These are phyloP conservation scores for Tridacna crocea DNA, from an alignment of 2,888 invertebrate species.

Conservation along the genomic window DNA sequence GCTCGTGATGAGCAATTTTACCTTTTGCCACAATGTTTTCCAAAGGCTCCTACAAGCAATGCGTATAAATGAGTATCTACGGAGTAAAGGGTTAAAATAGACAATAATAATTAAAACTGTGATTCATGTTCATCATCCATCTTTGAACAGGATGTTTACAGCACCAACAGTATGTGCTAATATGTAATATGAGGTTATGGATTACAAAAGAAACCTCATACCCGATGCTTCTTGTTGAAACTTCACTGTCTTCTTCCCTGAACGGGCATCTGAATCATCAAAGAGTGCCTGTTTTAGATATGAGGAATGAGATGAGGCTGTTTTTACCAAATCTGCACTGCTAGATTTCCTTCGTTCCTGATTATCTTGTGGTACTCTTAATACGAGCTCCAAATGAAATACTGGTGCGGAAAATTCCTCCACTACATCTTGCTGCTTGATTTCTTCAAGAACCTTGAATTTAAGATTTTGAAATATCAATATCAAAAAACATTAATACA, in stretches of 20 bases:
- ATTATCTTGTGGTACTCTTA: slow-evolving; percentile 68
- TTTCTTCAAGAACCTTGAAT: slow-evolving; percentile 79
- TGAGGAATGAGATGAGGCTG: slow-evolving; percentile 43
- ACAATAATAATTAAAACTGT: too few species aligned
- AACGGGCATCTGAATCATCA: slow-evolving; percentile 42
- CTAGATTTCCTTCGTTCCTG: slow-evolving; percentile 9
- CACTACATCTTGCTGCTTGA: slow-evolving; percentile 76
- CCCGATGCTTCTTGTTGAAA: slow-evolving; percentile 62
- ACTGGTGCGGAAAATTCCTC: slow-evolving; percentile 78
- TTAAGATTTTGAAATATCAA: background rate
- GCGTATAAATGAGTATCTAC: too few species aligned
- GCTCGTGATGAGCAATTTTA: too few species aligned
- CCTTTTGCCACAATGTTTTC: too few species aligned
- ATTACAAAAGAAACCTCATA: too few species aligned
- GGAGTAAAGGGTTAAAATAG: too few species aligned
- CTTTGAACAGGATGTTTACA: background rate
- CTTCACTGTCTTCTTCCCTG: slow-evolving; percentile 67
- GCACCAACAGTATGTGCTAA: background rate
- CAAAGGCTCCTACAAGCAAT: too few species aligned
- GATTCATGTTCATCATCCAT: too few species aligned
- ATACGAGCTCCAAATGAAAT: slow-evolving; percentile 78
- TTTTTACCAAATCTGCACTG: slow-evolving; percentile 35
- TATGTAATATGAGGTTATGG: background rate
- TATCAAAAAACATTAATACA: too few species aligned
- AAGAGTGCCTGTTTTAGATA: slow-evolving; percentile 53